Conservation (phyloP, 2,797 vertebrate species). For the Eulemur albifrons region DNA sequence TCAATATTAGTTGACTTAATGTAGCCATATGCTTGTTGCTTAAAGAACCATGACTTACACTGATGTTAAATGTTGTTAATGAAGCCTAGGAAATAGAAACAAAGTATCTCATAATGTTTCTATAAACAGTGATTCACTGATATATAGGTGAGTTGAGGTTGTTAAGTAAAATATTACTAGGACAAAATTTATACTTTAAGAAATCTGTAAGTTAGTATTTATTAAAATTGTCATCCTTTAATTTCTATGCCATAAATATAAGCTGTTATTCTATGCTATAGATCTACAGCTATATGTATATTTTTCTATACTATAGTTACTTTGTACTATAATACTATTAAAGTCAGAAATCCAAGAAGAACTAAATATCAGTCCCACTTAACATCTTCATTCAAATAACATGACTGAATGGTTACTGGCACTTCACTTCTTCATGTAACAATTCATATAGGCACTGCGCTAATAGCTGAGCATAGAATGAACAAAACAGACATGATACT, state of each 20-base stretch:
- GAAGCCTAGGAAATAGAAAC: slow-evolving; percentile 41
- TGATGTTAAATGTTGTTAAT: slow-evolving; percentile 43
- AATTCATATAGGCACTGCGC: neutral
- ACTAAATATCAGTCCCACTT: neutral
- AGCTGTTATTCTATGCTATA: neutral
- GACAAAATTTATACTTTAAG: slow-evolving; percentile 9
- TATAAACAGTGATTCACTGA: slow-evolving; percentile 34
- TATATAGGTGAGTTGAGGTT: neutral
- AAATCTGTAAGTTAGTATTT: neutral
- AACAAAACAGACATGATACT: neutral
- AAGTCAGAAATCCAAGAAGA: slow-evolving; percentile 2
- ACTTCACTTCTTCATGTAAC: neutral
- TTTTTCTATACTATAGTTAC: neutral
- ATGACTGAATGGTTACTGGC: neutral
- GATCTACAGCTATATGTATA: neutral
- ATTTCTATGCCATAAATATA: neutral
- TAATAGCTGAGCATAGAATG: neutral
- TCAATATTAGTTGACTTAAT: slow-evolving; percentile 37
- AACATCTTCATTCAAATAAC: neutral
- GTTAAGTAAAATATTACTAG: slow-evolving; percentile 9
- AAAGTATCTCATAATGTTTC: slow-evolving; percentile 18
- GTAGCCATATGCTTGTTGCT: slow-evolving; percentile 44
- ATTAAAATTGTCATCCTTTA: slow-evolving; percentile 39
- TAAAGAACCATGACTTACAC: slow-evolving; percentile 38
- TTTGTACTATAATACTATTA: neutral